Base-by-base conservation (phyloP, 2,888 invertebrate genomes). In the Mylabris sibirica region DNA sequence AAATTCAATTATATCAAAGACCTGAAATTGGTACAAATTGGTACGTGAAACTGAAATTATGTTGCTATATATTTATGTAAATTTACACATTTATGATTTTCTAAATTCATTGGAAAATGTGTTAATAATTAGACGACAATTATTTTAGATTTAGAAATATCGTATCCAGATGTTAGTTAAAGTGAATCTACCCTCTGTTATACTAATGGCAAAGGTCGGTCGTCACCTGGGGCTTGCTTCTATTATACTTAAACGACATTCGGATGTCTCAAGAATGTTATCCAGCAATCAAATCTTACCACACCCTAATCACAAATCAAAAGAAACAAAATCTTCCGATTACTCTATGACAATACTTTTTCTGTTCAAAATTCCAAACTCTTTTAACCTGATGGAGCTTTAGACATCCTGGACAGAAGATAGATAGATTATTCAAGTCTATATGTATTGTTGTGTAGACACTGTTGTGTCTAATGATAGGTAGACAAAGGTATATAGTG, bases 201-300 rank as follows among this genome's bases (percentile, higher is more conserved):
- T 69, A 63, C 64, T 70, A 73, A 74, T 69, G 70, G 67, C 66
- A 72, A 67, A 71, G 73, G 72, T 72, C 68, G 72, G 67, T 63
- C 67, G 62, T 65, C 72, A 72, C 69, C 70, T 72, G 74, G 68
- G 41, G 59, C 34, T 26, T 57, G 65, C 41, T 44, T 9, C 3
- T 20, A n/a, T n/a, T n/a, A n/a, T n/a, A 22, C 14, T 8, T 22
- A 22, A 49, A 49, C 65, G 65, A 53, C 60, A 66, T 22, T 57
- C 66, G 61, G 49, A 59, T 63, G 65, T 69, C 64, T 69, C 63
- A 20, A 57, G 24, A 30, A 24, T 57, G 22, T 3, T 4, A 24
- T 24, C 1, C 14, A 57, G 2, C 57, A 69, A 66, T 63, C 63
- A 57, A 38, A 64, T 44, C 30, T n/a, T n/a, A n/a, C n/a, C n/a